Evolutionary conservation across 2,888 invertebrate species (phyloP), one percentile per base, ranked within the genome.

Genomic region (Boloria euphrosyne): DNA sequence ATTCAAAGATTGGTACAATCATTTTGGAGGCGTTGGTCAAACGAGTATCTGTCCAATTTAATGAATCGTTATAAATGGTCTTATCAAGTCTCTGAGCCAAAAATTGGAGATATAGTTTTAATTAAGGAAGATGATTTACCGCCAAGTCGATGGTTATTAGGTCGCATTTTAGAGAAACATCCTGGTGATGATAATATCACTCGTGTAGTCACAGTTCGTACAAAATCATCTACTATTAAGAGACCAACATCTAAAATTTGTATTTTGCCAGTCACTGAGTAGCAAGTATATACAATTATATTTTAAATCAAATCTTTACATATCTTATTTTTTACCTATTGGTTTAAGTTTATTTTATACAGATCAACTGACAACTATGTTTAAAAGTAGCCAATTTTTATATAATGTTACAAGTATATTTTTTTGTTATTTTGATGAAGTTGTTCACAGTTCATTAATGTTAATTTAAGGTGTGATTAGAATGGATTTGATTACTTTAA

Each of bases 101-200:
- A 67, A 1, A 51, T 72, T n/a, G 70, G 69, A n/a, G 67, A 67
- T 17, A 31, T 72, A 13, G 71, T 71, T 13, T 44, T 72, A 13
- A 51, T 72, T 2, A 70, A 72, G 50, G 69, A 72, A 57, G 68
- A 68, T 63, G 57, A 67, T 51, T 62, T 71, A 46, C 71, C 69
- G 31, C 65, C 69, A 46, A 47, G 44, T 53, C 63, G 68, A 13
- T 69, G 67, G 69, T 44, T 70, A 18, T 55, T 66, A 46, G 68
- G 68, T 55, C 54, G 55, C 13, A 46, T 68, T 6, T 10, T 50
- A n/a, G 53, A 66, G 22, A 64, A 64, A 57, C 66, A 66, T 44
- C 66, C 66, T 13, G 63, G 61, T 51, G 43, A 51, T 52, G 66
- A 67, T 67, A 17, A 47, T 51, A 53, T 65, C 47, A 60, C 60